Base-by-base conservation (phyloP, 1,140 invertebrate genomes). In the Adoxophyes honmai region DNA sequence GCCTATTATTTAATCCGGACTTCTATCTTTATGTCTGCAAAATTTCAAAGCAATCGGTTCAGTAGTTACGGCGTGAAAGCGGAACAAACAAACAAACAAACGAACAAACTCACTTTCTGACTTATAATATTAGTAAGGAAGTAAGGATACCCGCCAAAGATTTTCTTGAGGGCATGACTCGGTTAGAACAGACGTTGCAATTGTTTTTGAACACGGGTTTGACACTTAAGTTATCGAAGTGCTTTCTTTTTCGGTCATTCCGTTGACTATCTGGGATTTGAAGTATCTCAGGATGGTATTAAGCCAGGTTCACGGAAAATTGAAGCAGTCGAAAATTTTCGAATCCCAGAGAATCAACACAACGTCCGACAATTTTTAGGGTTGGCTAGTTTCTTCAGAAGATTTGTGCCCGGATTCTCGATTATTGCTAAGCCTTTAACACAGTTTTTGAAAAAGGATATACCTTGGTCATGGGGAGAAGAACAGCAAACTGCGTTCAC, bases 341-440 rank as follows among this genome's bases (percentile, higher is more conserved):
- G 58, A 14, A 42, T 33, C 5, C 78, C 78, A 8, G 63, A 44
- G 21, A 75, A 70, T 55, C 55, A 70, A 11, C 66, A 76, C 34
- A 54, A 75, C 15, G 39, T 90, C 0, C 57, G 78, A 37, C 57
- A 60, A 39, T 88, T 90, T 54, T 55, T 89, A 2, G 87, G 89
- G 0, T 59, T 90, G 13, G 54, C 59, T 5, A 62, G 59, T 8
- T 86, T 66, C 57, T 81, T 76, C 52, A 28, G 69, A 16, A 64
- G 65, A 33, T 82, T 77, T 58, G 61, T 78, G 9, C 57, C 48
- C 11, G 39, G 73, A 53, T 76, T 74, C 58, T 39, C 67, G 10
- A 58, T 54, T 14, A 55, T 66, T 13, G 59, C 68, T 2, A 55
- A 62, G 13, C 74, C 73, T 37, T 38, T 77, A 8, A 57, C 33